Percentiles rank a stretch among this genome's conserved stretches.
Evolutionary conservation across 2,113 vertebrate species (phyloP).

Genomic region (Xenopus tropicalis): UCB_Xtro_10.0 CM004448.2:103229501-103230000

Average conservation of each 20-base stretch:
- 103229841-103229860: neutral
- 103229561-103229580: no score
- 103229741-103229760: neutral
- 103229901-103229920: neutral
- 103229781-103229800: conserved; percentile 1
- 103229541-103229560: no score
- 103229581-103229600: neutral
- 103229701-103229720: neutral
- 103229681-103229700: neutral
- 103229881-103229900: conserved; percentile 1
- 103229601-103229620: neutral
- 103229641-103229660: neutral
- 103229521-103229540: no score
- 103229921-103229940: neutral
- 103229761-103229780: conserved; percentile 14
- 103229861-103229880: neutral
- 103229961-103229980: no score
- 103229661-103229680: neutral
- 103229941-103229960: neutral
- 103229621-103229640: neutral
- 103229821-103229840: neutral
- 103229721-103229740: neutral
- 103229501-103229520: no score
- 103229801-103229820: neutral
- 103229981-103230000: neutral